These are phyloP conservation scores for Apus apus DNA, from an alignment of 2,113 vertebrate species.

Conservation along the genomic window DNA sequence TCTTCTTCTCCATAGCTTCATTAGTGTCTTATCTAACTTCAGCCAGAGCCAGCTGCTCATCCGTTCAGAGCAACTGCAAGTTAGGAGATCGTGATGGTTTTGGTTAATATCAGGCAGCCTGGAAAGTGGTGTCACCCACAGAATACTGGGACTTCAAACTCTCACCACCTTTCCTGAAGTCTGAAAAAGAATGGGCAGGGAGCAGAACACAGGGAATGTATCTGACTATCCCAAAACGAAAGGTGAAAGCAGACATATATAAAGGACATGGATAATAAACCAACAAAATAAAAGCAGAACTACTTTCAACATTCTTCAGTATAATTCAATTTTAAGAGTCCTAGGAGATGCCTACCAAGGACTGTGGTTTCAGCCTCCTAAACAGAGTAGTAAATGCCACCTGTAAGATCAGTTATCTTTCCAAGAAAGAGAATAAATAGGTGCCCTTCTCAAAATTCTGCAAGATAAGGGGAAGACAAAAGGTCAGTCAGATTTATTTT, in stretches of 20 bases:
- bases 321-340: background rate
- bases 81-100: background rate
- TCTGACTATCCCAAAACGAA: background rate
- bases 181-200: background rate
- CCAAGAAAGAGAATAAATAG: background rate
- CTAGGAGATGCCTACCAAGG: background rate
- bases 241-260: fast-evolving
- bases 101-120: background rate
- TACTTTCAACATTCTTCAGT: background rate
- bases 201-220: background rate
- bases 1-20: background rate
- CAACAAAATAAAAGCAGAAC: background rate
- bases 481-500: background rate
- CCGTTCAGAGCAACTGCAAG: background rate
- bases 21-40: background rate
- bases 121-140: background rate
- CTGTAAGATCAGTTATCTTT: background rate
- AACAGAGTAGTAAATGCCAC: background rate
- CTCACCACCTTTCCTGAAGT: background rate
- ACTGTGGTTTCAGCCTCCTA: background rate
- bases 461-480: background rate
- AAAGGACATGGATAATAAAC: background rate
- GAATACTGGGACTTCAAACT: background rate
- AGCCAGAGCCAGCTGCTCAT: background rate
- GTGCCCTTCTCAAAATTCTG: background rate